Conservation (phyloP, 2,113 vertebrate genomes). For the Delphinapterus leucas region DNA sequence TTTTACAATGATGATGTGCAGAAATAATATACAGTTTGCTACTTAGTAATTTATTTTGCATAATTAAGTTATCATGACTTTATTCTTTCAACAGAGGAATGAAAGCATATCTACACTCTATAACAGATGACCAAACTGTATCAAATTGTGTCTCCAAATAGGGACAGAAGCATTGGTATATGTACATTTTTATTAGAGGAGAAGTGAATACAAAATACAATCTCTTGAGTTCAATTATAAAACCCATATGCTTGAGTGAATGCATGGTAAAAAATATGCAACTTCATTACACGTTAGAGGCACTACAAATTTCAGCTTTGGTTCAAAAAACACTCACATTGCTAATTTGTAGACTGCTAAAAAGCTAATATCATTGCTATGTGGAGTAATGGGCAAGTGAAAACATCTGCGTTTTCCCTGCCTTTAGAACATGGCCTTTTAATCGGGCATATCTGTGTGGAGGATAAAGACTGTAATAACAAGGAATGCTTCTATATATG, state of each 20-base stretch:
- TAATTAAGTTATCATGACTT: conserved; percentile 45
- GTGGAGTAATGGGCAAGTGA: neutral
- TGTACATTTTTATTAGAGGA: conserved; percentile 57
- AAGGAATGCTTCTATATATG: neutral
- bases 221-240: conserved; percentile 50
- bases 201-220: conserved; percentile 58
- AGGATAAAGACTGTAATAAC: conserved; percentile 4
- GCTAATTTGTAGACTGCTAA: neutral
- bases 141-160: conserved; percentile 28
- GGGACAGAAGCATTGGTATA: neutral
- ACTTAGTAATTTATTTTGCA: conserved; percentile 39
- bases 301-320: conserved; percentile 49
- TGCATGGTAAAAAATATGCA: conserved; percentile 50
- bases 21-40: neutral
- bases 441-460: neutral
- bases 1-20: conserved; percentile 42
- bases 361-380: conserved; percentile 23
- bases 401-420: conserved; percentile 42
- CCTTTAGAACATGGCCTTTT: conserved; percentile 38
- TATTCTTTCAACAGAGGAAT: conserved; percentile 17
- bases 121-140: conserved; percentile 51
- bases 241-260: conserved; percentile 54
- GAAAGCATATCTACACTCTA: neutral
- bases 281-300: conserved; percentile 48
- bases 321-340: conserved; percentile 29